Conservation (phyloP, 2,797 vertebrate species). For the Nyctalus aviator region DNA sequence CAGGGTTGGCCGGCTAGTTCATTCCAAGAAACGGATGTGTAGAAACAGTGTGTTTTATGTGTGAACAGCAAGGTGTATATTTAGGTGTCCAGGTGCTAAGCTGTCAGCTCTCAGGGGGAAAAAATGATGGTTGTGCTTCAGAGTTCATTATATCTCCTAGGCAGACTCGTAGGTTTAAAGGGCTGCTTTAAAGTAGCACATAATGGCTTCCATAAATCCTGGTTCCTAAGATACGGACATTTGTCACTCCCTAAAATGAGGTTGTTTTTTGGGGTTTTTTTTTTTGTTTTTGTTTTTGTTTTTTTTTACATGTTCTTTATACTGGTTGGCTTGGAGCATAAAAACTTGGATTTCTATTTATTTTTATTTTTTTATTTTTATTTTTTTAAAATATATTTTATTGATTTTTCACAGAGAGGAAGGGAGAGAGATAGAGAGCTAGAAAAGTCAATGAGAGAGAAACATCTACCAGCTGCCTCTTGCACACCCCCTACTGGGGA, state of each 20-base stretch:
- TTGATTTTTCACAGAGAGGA: too few relatives aligned
- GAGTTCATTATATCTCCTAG: constrained; percentile 80
- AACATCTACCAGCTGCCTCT: too few relatives aligned
- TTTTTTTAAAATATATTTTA: too few relatives aligned
- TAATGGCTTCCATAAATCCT: constrained; percentile 77
- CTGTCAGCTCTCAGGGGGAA: constrained; percentile 56
- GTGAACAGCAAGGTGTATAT: constrained; percentile 69
- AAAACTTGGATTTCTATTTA: constrained; percentile 52
- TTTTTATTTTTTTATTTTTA: too few relatives aligned
- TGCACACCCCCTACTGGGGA: too few relatives aligned
- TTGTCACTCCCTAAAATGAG: constrained; percentile 72
- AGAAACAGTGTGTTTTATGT: constrained; percentile 65
- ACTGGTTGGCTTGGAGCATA: constrained; percentile 59
- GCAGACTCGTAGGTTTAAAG: constrained; percentile 76
- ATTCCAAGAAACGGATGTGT: constrained; percentile 44
- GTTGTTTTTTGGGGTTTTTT: too few relatives aligned
- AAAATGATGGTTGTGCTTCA: constrained; percentile 63
- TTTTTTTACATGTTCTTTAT: constrained; percentile 73
- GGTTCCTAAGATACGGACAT: constrained; percentile 66
- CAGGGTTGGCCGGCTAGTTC: constrained; percentile 1
- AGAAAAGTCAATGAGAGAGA: too few relatives aligned
- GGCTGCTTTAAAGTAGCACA: constrained; percentile 73
- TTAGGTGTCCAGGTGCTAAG: constrained; percentile 65
- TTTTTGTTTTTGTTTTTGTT: too few relatives aligned
- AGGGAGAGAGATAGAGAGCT: too few relatives aligned